A percentile compares a stretch with the other conserved stretches of the same genome.
phyloP scores from a whole-genome alignment of 2,797 vertebrate genomes.

The Enteromius afrohamiltoni region DNA sequence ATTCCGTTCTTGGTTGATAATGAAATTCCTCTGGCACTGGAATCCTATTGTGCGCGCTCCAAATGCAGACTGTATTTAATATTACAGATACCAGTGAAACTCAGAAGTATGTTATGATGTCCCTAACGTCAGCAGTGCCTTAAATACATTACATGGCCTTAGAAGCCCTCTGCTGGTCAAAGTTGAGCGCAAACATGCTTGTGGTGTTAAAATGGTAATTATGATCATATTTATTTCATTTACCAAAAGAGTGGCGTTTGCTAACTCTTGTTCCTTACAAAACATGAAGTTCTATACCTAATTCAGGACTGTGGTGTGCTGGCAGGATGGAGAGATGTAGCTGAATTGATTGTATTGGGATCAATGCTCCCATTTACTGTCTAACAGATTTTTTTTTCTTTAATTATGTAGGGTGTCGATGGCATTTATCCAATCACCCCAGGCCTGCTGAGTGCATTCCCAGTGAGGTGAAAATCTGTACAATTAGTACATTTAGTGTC shows the following conservation, averaged over 20 bases:
- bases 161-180: constrained; percentile 60
- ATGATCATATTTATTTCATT: constrained; percentile 9
- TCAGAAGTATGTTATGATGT: constrained; percentile 26
- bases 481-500: constrained; percentile 63
- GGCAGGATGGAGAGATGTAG: constrained; percentile 58
- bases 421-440: constrained; percentile 70
- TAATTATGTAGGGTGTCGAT: constrained; percentile 84
- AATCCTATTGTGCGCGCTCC: constrained; percentile 6
- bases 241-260: background rate
- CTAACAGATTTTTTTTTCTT: constrained; percentile 78
- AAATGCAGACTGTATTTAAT: constrained; percentile 40
- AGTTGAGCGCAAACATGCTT: background rate
- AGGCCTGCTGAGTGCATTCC: constrained; percentile 60
- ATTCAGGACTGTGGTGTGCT: constrained; percentile 46
- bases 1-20: constrained; percentile 28
- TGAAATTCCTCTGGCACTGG: constrained; percentile 4
- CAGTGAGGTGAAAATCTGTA: constrained; percentile 63
- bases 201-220: background rate
- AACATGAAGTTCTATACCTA: background rate
- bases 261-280: background rate
- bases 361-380: constrained; percentile 88
- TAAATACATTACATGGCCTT: constrained; percentile 45
- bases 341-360: constrained; percentile 81
- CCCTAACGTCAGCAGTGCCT: constrained; percentile 25
- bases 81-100: constrained; percentile 36